Conservation (phyloP, 2,888 invertebrate genomes). For the Tetanocera ferruginea region DNA sequence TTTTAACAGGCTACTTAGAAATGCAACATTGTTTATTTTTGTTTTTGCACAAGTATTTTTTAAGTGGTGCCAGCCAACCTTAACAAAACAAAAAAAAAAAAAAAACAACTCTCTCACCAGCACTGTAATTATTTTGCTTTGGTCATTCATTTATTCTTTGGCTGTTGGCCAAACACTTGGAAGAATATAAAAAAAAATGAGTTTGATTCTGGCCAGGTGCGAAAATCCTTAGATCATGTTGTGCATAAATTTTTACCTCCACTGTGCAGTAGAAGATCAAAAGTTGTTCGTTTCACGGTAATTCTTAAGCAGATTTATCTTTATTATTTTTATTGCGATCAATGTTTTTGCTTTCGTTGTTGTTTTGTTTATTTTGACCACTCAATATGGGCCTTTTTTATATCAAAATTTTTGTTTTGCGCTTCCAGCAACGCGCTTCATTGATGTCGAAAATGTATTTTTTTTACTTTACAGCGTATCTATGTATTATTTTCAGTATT, state of each 20-base stretch:
- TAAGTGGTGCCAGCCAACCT: background rate
- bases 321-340: constrained; percentile 2
- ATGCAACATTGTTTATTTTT: background rate
- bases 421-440: background rate
- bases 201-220: constrained; percentile 56
- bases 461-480: background rate
- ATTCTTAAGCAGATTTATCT: constrained; percentile 34
- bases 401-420: background rate
- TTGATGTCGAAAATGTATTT: background rate
- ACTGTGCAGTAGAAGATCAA: background rate
- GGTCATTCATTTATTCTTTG: background rate
- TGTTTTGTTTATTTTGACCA: constrained; percentile 14
- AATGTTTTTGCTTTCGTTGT: background rate
- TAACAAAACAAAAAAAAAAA: no score
- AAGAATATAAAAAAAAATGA: background rate
- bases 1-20: background rate
- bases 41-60: background rate
- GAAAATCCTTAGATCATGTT: constrained; percentile 60
- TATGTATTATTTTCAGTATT: background rate
- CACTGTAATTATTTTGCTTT: background rate
- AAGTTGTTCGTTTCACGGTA: constrained; percentile 34
- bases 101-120: background rate
- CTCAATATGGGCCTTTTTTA: background rate
- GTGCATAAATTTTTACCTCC: constrained; percentile 1
- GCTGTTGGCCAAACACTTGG: background rate